Base-by-base conservation (phyloP, 2,888 invertebrate genomes). In the Falcaria lacertinaria region DNA sequence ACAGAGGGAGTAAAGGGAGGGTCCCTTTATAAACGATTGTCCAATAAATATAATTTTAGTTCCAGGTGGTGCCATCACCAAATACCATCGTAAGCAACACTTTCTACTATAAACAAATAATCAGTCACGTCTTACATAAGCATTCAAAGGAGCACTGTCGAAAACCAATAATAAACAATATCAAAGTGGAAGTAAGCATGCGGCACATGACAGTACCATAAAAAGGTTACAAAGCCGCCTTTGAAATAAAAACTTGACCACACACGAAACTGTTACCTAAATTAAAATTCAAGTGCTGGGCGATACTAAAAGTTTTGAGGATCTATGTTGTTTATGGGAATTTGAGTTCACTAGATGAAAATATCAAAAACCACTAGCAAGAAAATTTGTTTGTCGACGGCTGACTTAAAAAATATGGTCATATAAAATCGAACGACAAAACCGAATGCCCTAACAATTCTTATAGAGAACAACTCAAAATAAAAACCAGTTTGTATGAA, bases 121-220 rank as follows among this genome's bases (percentile, higher is more conserved):
- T 22, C 42, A 50, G 57, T 57, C 67, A 73, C 64, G 69, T 64
- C 48, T 46, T 45, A 35, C 40, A 57, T 63, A 60, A 57, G 55
- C 60, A 73, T 71, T 70, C 64, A 60, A 55, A 47, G 58, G 47
- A 63, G 52, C 54, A 60, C 44, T 44, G 45, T 41, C 44, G 28
- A 50, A 57, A 61, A 63, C 55, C 51, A 50, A 64, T 67, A 70
- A 69, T 64, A 70, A 68, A 70, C 58, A 64, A 65, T 69, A 74
- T 69, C 64, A 64, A 60, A 65, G 66, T 54, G 48, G 53, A 56
- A 60, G 58, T 61, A 56, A 58, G 65, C 58, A 52, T 53, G 58
- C 43, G 35, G 17, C 41, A 54, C 54, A 54, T 61, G 51, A 51
- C 48, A 44, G 44, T 44, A 33, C 50, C 41, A 58, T 62, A 60